Percentiles rank a stretch among this genome's conserved stretches.
Evolutionary conservation across 35 echinoderm and acorn worm species (phyloP).

Genomic region (Apostichopus parvimensis): DNA sequence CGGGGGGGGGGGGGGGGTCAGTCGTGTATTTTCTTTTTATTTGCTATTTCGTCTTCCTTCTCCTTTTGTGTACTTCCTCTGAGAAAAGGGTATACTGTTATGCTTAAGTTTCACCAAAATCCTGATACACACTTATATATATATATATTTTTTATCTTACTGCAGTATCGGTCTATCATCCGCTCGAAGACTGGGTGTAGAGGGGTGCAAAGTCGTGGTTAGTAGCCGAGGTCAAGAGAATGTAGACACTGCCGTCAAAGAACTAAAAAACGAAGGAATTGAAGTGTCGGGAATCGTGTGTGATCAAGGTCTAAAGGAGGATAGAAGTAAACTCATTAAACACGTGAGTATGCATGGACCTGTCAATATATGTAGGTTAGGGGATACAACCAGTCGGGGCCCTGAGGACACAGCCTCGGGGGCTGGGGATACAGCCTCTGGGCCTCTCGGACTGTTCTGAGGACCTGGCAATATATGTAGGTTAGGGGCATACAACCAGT

Average conservation of each 20-base stretch:
- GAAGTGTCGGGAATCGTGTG: conserved; percentile 45
- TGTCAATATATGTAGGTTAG: too few species aligned
- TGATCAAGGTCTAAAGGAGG: not conserved
- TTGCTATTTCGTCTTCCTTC: too few species aligned
- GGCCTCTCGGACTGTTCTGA: too few species aligned
- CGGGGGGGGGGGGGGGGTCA: too few species aligned
- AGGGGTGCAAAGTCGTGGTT: conserved; percentile 29
- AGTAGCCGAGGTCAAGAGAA: conserved; percentile 47
- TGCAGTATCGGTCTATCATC: conserved; percentile 16
- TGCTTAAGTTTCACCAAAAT: too few species aligned
- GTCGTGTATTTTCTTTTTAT: too few species aligned
- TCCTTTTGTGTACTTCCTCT: not conserved
- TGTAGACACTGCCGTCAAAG: conserved; percentile 39
- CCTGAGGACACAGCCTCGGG: too few species aligned
- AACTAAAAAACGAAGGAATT: conserved; percentile 13
- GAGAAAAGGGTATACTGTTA: not conserved
- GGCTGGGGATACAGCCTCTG: too few species aligned
- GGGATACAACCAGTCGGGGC: too few species aligned
- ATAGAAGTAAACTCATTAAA: conserved; percentile 12
- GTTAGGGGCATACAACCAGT: too few species aligned
- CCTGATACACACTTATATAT: too few species aligned
- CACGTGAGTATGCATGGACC: conserved; percentile 9
- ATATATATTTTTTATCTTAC: not conserved
- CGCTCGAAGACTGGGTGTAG: not conserved
- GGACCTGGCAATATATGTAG: too few species aligned